phyloP scores from a whole-genome alignment of 64 coral and sea anemone species.

The Orbicella faveolata region DNA sequence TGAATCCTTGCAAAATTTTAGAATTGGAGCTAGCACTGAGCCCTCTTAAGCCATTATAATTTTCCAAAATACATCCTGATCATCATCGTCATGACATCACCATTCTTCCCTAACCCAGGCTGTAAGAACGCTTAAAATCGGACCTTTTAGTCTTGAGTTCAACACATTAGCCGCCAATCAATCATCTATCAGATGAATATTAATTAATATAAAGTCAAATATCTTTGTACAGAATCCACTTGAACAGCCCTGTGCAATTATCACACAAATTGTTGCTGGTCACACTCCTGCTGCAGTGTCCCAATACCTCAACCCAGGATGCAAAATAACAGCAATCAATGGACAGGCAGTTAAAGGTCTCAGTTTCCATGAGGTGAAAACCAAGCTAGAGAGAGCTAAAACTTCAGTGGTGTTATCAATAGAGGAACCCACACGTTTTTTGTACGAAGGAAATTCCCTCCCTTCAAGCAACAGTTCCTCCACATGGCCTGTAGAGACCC shows the following conservation, averaged over 20 bases:
- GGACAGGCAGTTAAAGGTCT: background rate
- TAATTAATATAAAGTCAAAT: too few relatives aligned
- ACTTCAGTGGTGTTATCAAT: background rate
- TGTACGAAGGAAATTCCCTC: background rate
- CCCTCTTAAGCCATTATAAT: too few relatives aligned
- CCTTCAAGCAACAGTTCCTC: background rate
- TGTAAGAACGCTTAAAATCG: too few relatives aligned
- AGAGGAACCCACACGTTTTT: background rate
- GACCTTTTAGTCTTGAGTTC: too few relatives aligned
- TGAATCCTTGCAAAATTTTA: too few relatives aligned
- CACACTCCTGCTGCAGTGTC: background rate
- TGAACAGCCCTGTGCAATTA: background rate
- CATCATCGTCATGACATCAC: too few relatives aligned
- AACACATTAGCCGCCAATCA: too few relatives aligned
- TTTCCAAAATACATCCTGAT: too few relatives aligned
- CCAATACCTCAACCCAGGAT: background rate
- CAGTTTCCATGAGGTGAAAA: background rate
- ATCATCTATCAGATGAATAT: too few relatives aligned
- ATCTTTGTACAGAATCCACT: background rate
- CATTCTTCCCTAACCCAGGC: too few relatives aligned
- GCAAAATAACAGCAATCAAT: background rate
- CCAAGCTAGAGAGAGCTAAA: background rate
- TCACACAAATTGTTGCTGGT: background rate
- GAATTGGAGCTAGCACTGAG: too few relatives aligned
- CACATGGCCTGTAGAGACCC: background rate